Conservation (phyloP, 2,113 vertebrate genomes). For the Podiceps cristatus region DNA sequence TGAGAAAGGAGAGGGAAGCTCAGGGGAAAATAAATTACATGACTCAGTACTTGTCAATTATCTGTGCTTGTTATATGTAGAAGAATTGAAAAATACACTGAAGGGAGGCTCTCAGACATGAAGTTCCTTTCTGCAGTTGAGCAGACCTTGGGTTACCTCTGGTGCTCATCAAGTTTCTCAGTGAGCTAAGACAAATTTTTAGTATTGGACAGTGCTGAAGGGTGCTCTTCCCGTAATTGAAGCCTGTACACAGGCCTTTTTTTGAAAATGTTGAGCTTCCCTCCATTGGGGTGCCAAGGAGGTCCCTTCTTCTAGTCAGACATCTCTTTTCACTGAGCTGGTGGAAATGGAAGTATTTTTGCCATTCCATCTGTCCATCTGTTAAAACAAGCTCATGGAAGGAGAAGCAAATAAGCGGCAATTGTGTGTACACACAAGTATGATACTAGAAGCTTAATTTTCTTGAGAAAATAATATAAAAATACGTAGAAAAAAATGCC, state of each 20-base stretch:
- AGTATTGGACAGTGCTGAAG: fast-evolving
- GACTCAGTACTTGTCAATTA: background rate
- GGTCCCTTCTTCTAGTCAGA: fast-evolving
- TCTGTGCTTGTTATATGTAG: fast-evolving
- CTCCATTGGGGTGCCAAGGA: background rate
- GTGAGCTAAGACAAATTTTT: background rate
- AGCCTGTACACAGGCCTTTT: fast-evolving
- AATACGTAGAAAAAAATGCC: too few relatives aligned
- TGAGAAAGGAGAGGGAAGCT: background rate
- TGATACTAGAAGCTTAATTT: fast-evolving
- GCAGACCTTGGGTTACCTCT: background rate
- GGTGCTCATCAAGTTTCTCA: background rate
- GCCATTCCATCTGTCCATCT: too few relatives aligned
- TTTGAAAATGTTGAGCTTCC: background rate
- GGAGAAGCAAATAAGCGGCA: too few relatives aligned
- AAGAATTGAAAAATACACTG: background rate
- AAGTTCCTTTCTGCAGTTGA: background rate
- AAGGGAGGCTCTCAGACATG: background rate
- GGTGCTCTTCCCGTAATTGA: too few relatives aligned
- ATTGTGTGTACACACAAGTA: fast-evolving
- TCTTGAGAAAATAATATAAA: background rate
- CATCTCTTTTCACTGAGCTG: too few relatives aligned
- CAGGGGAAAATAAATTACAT: background rate
- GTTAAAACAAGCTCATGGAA: background rate
- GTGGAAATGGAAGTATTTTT: background rate